phyloP scores from a whole-genome alignment of 2,888 invertebrate genomes.

The Yponomeuta cagnagella region DNA sequence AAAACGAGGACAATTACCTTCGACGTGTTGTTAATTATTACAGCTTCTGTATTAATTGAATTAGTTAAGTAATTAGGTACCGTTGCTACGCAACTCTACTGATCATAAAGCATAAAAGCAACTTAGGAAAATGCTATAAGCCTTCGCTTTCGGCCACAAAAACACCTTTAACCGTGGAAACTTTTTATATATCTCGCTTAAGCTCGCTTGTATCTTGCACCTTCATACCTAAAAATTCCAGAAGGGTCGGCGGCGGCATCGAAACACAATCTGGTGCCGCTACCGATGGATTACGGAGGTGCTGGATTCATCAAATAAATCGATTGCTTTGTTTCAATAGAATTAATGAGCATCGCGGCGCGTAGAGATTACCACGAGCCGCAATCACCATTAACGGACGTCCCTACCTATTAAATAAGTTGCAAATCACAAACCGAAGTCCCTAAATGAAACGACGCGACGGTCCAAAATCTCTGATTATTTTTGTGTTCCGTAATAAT shows the following conservation, averaged over 20 bases:
- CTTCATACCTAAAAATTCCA: neutral
- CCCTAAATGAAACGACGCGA: too few species aligned
- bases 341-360: slow-evolving; percentile 30
- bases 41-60: too few species aligned
- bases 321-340: slow-evolving; percentile 48
- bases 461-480: too few species aligned
- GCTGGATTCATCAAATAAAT: slow-evolving; percentile 42
- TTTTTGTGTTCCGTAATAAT: too few species aligned
- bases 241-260: slow-evolving; percentile 32
- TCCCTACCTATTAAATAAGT: too few species aligned
- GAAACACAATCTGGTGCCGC: slow-evolving; percentile 52
- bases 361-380: neutral
- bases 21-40: too few species aligned
- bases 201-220: neutral
- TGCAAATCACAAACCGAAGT: too few species aligned
- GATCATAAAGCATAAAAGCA: neutral
- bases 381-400: neutral
- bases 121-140: neutral
- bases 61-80: too few species aligned
- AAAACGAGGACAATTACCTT: too few species aligned
- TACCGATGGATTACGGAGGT: slow-evolving; percentile 48
- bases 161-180: neutral
- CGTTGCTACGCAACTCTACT: too few species aligned
- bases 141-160: neutral
- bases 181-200: neutral